Conservation (phyloP, 1,140 invertebrate genomes). For the Camponotus vicinus region DNA sequence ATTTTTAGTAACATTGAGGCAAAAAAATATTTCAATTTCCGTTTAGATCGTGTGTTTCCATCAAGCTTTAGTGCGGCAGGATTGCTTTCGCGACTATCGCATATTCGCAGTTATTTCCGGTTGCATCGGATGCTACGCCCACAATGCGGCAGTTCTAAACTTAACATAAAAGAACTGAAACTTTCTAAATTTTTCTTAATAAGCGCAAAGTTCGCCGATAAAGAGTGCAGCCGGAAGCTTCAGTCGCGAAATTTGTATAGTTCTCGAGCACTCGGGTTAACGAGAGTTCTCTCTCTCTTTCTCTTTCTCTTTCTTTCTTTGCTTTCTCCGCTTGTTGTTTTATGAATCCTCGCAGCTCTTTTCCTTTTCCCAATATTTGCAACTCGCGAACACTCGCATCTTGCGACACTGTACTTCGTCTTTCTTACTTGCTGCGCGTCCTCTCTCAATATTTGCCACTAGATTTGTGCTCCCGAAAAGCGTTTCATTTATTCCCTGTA, state of each 20-base stretch:
- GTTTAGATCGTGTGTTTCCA: neutral
- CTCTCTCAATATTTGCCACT: conserved; percentile 57
- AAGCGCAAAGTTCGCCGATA: conserved; percentile 54
- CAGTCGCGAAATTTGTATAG: conserved; percentile 9
- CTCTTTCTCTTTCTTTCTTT: neutral
- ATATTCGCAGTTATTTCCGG: conserved; percentile 18
- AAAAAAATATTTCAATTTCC: neutral
- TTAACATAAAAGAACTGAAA: conserved; percentile 63
- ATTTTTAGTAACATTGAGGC: neutral
- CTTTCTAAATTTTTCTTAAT: conserved; percentile 72
- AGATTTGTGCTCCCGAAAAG: conserved; percentile 29
- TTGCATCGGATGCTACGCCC: neutral
- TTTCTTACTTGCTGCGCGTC: neutral
- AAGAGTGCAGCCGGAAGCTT: conserved; percentile 47
- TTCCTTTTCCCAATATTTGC: conserved; percentile 64
- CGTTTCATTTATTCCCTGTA: conserved; percentile 34
- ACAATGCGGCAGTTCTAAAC: conserved; percentile 42
- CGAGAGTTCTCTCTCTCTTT: conserved; percentile 55
- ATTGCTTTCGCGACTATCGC: neutral
- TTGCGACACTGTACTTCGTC: conserved; percentile 23
- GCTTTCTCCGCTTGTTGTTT: neutral
- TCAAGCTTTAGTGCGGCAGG: neutral
- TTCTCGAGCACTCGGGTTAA: conserved; percentile 60
- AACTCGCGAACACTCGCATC: conserved; percentile 38
- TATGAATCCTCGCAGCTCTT: conserved; percentile 52